Evolutionary conservation across 2,797 vertebrate species (phyloP).

Genomic region (Rhyacichthys aspro): DNA sequence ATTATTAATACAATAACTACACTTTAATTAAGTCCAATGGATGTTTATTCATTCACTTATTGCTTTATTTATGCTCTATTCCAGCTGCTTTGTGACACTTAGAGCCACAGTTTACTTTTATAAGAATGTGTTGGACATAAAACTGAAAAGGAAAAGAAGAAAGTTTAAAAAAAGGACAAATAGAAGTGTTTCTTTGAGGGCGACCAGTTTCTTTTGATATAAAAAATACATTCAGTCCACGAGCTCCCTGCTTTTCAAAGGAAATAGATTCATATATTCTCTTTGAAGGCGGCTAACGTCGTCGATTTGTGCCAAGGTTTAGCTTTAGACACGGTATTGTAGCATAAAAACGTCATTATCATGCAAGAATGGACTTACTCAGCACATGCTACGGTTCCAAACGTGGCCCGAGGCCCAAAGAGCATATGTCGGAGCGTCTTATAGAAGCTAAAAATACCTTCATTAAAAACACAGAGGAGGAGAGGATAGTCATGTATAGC

Average conservation of each 20-base stretch:
- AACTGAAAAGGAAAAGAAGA: neutral
- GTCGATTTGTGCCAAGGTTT: constrained; percentile 58
- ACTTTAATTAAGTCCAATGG: no score
- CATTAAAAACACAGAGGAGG: constrained; percentile 7
- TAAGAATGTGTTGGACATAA: no score
- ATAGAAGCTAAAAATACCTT: constrained; percentile 35
- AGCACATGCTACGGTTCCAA: constrained; percentile 20
- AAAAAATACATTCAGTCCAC: constrained; percentile 18
- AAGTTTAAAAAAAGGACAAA: constrained; percentile 8
- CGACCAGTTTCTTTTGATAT: constrained; percentile 46
- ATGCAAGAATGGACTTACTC: constrained; percentile 31
- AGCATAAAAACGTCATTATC: constrained; percentile 36
- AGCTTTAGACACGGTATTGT: constrained; percentile 43
- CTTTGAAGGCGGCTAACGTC: constrained; percentile 66
- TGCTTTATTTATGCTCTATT: no score
- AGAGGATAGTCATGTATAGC: neutral
- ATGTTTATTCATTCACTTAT: no score
- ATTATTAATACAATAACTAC: no score
- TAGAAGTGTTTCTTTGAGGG: no score
- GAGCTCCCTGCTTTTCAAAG: constrained; percentile 66
- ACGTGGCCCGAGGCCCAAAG: constrained; percentile 16
- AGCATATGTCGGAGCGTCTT: no score
- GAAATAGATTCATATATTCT: constrained; percentile 72
- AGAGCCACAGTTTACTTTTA: no score
- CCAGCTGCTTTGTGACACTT: no score